Base-by-base conservation (phyloP, 2,113 vertebrate species). In the Scomber scombrus region DNA sequence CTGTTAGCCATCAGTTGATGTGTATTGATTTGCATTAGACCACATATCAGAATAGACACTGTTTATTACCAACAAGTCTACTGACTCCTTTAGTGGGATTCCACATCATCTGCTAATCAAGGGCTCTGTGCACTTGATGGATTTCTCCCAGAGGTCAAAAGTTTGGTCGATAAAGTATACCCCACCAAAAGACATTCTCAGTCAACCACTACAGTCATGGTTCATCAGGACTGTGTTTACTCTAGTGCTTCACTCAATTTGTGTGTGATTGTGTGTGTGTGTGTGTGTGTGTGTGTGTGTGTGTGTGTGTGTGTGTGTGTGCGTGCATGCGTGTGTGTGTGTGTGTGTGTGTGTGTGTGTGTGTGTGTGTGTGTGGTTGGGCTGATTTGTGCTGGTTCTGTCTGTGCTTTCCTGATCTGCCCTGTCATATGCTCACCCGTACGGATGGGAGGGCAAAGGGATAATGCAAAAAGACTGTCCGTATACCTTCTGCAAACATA, bases 91-190 rank as follows among this genome's bases (percentile, higher is more conserved):
- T 40, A 40, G 34, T 40, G 8, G 34, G 9, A 40, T 40, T 40
- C 34, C 34, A 40, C 34, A 40, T 40, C 6, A 40, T 40, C 34
- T 40, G 34, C 34, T 9, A 40, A 40, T 40, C 8, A 40, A 40
- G 8, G 34, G 34, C 34, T 40, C 6, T 40, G 34, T 40, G 34
- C 34, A 40, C 34, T 40, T 40, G 34, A 7, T 40, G 34, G 61
- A 62, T 73, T 49, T 55, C 16, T 67, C 62, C n/a, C n/a, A 26
- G 40, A 51, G 62, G 68, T 54, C 13, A 52, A 66, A 66, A 21
- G 61, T 75, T 70, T 63, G 55, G 26, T 66, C 56, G 40, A 50
- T 62, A 56, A 19, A 61, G 67, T 67, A 19, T 56, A 65, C 26
- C 68, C 40, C 23, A 51, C 14, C 46, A 34, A 34, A 46, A 43